Percentiles rank a stretch among this genome's conserved stretches.
Conservation (phyloP, 1,140 invertebrate genomes). For the Bombus sylvicola region DNA sequence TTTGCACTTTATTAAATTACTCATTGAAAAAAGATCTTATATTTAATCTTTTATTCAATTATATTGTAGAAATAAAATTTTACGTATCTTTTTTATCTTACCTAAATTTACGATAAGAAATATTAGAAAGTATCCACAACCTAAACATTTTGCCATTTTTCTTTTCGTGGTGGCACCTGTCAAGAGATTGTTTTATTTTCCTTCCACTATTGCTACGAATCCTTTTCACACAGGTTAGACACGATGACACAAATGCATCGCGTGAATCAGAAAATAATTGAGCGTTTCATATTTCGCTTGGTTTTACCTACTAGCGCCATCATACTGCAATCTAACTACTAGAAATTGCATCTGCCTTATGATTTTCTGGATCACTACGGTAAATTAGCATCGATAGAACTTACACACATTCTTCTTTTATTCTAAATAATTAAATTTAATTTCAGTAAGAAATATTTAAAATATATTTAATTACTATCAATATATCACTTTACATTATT, state of each 20-base stretch:
- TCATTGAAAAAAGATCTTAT: not conserved
- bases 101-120: slow-evolving; percentile 58
- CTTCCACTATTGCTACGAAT: not conserved
- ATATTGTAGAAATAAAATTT: not conserved
- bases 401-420: not conserved
- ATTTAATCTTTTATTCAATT: not conserved
- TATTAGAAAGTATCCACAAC: slow-evolving; percentile 49
- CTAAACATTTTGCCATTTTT: slow-evolving; percentile 54
- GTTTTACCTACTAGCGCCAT: not conserved
- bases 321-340: not conserved
- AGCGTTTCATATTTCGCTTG: slow-evolving; percentile 22
- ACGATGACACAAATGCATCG: slow-evolving; percentile 38
- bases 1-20: not conserved
- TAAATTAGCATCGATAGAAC: not conserved
- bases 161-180: slow-evolving; percentile 1
- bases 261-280: slow-evolving; percentile 41
- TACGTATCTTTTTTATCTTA: slow-evolving; percentile 12
- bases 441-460: not conserved
- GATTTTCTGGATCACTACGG: not conserved
- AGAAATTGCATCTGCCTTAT: not conserved
- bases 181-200: slow-evolving; percentile 9
- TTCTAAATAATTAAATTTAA: not conserved
- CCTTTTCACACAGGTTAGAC: slow-evolving; percentile 18
- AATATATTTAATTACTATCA: not conserved
- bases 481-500: not conserved